Percentiles rank a stretch among this genome's conserved stretches.
These are phyloP conservation scores for Stenurella melanura DNA, from an alignment of 2,888 invertebrate species.

Conservation along the genomic window DNA sequence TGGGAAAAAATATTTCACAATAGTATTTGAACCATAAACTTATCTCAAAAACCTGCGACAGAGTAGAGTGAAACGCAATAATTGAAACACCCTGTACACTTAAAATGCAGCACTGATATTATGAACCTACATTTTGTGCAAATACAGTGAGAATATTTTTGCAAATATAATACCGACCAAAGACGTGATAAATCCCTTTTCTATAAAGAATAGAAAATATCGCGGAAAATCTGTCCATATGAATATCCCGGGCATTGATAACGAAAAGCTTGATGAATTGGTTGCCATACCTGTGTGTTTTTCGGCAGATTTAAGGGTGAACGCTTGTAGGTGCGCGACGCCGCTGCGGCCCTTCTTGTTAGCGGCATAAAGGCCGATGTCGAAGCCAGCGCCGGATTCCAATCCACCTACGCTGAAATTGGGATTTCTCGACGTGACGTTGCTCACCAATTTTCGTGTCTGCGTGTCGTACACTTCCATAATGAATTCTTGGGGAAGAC, in stretches of 20 bases:
- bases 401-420: conserved; percentile 81
- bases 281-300: conserved; percentile 81
- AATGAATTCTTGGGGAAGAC: conserved; percentile 83
- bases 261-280: background rate
- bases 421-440: conserved; percentile 77
- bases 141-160: no score
- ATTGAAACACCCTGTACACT: no score
- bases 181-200: no score
- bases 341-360: conserved; percentile 85
- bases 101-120: no score
- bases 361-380: conserved; percentile 81
- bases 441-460: conserved; percentile 76
- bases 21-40: no score
- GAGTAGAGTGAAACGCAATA: no score
- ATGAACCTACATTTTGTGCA: no score
- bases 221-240: background rate
- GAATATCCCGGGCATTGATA: background rate
- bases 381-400: conserved; percentile 81
- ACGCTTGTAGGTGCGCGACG: conserved; percentile 79
- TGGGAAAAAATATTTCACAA: no score
- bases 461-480: conserved; percentile 81
- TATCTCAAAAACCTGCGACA: no score
- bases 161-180: no score
- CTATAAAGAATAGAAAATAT: background rate
- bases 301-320: conserved; percentile 83